phyloP scores from a whole-genome alignment of 37 sponge, comb jelly and placozoan genomes.

The Chondrosia reniformis region DNA sequence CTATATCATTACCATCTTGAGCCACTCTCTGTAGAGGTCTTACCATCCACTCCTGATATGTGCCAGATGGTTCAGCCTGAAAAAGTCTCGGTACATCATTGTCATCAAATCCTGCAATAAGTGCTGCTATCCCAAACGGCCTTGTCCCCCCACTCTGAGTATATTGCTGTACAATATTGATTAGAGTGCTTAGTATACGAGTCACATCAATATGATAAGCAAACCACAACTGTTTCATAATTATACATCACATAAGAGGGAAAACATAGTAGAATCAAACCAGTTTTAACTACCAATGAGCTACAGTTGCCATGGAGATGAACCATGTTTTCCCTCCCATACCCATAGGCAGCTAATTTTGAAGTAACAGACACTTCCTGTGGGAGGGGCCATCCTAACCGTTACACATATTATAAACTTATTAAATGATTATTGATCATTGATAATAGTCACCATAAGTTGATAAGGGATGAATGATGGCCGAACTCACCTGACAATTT shows the following conservation, averaged over 20 bases:
- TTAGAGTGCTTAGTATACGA: background rate
- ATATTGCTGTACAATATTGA: constrained; percentile 61
- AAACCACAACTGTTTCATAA: background rate
- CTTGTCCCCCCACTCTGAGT: constrained; percentile 92
- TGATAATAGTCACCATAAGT: too few species aligned
- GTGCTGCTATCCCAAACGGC: constrained; percentile 94
- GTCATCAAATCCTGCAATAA: constrained; percentile 95
- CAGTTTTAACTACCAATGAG: too few species aligned
- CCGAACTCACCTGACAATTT: constrained; percentile 81
- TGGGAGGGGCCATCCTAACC: background rate
- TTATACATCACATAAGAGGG: background rate
- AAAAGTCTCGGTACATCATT: constrained; percentile 83
- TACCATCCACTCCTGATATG: constrained; percentile 98
- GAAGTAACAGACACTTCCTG: constrained; percentile 5
- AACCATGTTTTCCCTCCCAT: too few species aligned
- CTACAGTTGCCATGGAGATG: too few species aligned
- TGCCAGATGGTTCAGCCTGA: constrained; percentile 97
- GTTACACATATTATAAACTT: constrained; percentile 3
- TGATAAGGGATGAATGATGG: too few species aligned
- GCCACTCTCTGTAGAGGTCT: too few species aligned
- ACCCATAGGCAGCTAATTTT: background rate
- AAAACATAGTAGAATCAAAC: background rate
- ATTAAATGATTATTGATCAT: too few species aligned
- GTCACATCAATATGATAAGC: background rate
- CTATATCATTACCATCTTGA: too few species aligned